Evolutionary conservation across 2,888 invertebrate species (phyloP).

Genomic region (Tenthredo notha): DNA sequence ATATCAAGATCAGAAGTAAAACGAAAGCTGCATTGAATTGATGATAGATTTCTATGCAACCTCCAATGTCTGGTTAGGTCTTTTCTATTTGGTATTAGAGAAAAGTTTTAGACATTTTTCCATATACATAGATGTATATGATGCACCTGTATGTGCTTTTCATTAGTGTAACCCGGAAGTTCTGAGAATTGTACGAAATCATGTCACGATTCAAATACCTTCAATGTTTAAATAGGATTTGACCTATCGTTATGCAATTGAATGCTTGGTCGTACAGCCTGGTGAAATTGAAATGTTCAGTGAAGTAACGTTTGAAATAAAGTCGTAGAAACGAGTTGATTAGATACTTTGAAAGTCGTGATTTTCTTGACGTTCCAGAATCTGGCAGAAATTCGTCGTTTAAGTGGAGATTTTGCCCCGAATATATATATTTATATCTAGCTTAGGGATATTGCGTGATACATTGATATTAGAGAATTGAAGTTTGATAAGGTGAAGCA

Average conservation of each 20-base stretch:
- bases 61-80: background rate
- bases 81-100: background rate
- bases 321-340: background rate
- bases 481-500: background rate
- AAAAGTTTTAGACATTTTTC: background rate
- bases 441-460: background rate
- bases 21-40: background rate
- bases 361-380: background rate
- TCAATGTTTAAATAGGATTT: conserved; percentile 15
- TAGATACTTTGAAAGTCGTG: background rate
- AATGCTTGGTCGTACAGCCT: background rate
- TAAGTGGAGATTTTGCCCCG: background rate
- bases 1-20: background rate
- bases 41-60: background rate
- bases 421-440: background rate
- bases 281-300: background rate
- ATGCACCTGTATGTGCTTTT: background rate
- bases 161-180: conserved; percentile 12
- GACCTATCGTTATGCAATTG: conserved; percentile 20
- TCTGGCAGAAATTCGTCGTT: background rate
- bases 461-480: background rate
- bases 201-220: conserved; percentile 30
- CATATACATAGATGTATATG: background rate
- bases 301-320: background rate
- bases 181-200: conserved; percentile 10